phyloP scores from a whole-genome alignment of 2,797 vertebrate genomes.

The Manis javanica region DNA sequence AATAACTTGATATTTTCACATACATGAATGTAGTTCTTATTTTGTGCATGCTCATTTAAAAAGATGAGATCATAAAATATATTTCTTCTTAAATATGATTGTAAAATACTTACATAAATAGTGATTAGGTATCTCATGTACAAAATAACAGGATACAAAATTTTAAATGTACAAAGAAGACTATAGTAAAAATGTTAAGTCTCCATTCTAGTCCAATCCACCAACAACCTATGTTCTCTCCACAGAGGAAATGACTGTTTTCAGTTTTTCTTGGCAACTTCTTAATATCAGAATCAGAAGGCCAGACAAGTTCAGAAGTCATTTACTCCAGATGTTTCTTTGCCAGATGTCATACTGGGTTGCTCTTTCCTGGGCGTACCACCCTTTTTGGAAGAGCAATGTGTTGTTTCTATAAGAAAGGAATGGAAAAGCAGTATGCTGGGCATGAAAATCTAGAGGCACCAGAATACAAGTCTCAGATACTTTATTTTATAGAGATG shows the following conservation, averaged over 20 bases:
- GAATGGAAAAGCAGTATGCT: background rate
- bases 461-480: background rate
- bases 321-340: background rate
- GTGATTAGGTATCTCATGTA: background rate
- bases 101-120: background rate
- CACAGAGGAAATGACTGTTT: background rate
- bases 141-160: constrained; percentile 14
- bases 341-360: background rate
- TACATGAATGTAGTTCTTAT: background rate
- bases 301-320: background rate
- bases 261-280: constrained; percentile 31
- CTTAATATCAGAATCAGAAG: background rate
- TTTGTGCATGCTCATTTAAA: background rate
- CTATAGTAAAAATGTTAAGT: background rate
- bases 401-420: background rate
- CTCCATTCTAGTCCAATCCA: background rate
- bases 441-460: background rate
- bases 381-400: background rate
- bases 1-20: background rate
- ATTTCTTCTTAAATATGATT: constrained; percentile 2
- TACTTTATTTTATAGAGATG: background rate
- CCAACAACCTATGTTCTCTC: background rate
- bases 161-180: background rate
- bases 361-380: background rate
- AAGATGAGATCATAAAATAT: background rate